These are phyloP conservation scores for Mesochorus sp. DNA, from an alignment of 2,888 invertebrate genomes.

Conservation along the genomic window DNA sequence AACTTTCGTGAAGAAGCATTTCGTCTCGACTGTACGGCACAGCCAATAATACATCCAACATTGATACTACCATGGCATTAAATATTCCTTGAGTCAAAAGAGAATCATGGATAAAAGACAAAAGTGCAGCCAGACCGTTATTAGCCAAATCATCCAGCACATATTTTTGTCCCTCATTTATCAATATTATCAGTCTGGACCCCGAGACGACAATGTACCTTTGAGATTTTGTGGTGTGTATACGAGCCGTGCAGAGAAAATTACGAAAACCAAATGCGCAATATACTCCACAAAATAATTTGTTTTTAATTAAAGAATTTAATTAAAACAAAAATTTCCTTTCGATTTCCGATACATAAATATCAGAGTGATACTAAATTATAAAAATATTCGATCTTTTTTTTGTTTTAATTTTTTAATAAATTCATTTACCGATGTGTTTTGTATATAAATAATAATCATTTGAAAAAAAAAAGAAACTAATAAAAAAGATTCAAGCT, in stretches of 20 bases:
- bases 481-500: too few species aligned
- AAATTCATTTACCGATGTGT: too few species aligned
- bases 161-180: conserved; percentile 27
- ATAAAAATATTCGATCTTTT: too few species aligned
- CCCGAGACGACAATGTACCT: conserved; percentile 29
- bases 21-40: conserved; percentile 1
- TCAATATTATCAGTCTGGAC: conserved; percentile 38
- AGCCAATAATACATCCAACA: conserved; percentile 19
- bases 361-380: too few species aligned
- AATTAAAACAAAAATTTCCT: too few species aligned
- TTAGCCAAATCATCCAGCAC: neutral
- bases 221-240: conserved; percentile 36
- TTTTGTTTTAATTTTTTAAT: too few species aligned
- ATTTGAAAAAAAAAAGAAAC: too few species aligned
- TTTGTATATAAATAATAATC: too few species aligned
- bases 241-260: neutral
- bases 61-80: neutral
- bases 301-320: too few species aligned
- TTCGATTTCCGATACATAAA: too few species aligned
- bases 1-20: conserved; percentile 33
- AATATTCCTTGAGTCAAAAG: conserved; percentile 33
- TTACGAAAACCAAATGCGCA: conserved; percentile 11
- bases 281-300: too few species aligned
- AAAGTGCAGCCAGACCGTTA: neutral
- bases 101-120: neutral